Conservation (phyloP, 2,888 invertebrate genomes). For the Macrophya annulata region DNA sequence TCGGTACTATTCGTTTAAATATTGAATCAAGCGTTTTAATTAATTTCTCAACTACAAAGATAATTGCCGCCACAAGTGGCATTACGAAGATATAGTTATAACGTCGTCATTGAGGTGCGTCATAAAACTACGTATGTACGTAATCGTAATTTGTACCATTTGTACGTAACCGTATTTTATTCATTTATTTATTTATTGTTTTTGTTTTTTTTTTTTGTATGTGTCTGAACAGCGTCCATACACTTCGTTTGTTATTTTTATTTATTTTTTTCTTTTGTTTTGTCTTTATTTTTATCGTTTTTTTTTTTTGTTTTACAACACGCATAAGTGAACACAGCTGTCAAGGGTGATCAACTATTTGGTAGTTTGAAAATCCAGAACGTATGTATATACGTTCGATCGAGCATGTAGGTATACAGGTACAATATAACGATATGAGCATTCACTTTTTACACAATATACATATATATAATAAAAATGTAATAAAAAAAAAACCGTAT, state of each 20-base stretch:
- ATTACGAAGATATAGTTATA: background rate
- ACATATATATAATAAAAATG: background rate
- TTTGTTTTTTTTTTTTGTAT: too few species aligned
- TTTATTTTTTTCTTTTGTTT: background rate
- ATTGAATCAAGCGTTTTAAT: background rate
- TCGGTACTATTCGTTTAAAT: background rate
- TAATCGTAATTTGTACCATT: background rate
- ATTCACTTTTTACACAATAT: background rate
- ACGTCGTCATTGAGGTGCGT: conserved; percentile 9
- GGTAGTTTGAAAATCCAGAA: background rate
- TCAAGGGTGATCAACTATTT: conserved; percentile 22
- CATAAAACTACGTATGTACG: background rate
- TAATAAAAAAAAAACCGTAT: too few species aligned
- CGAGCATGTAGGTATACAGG: background rate
- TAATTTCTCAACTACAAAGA: conserved; percentile 18
- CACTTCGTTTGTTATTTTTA: background rate
- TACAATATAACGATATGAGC: conserved; percentile 2
- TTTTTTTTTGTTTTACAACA: background rate
- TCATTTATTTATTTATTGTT: background rate
- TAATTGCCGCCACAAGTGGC: conserved; percentile 26
- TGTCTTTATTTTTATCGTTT: background rate
- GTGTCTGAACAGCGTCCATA: background rate
- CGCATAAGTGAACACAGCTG: background rate
- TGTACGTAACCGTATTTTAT: background rate
- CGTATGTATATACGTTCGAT: background rate